Evolutionary conservation across 2,113 vertebrate species (phyloP).

Genomic region (Pagrus major): DNA sequence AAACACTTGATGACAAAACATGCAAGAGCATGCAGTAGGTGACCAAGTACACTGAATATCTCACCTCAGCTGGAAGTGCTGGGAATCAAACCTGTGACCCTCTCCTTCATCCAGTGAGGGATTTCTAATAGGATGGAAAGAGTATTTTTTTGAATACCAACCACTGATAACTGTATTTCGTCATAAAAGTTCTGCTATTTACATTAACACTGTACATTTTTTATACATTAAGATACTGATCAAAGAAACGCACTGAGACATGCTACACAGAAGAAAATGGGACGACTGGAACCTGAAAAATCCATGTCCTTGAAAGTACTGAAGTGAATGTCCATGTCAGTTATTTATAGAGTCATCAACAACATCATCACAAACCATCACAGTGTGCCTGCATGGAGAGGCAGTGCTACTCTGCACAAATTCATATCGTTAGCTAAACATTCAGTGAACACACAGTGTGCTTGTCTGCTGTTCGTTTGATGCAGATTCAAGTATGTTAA

Average conservation of each 20-base stretch:
- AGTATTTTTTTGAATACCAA: slow-evolving; percentile 31
- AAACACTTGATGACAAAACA: neutral
- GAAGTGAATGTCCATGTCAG: neutral
- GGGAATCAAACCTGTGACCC: slow-evolving; percentile 84
- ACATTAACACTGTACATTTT: neutral
- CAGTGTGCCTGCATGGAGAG: neutral
- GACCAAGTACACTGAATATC: neutral
- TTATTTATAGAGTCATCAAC: neutral
- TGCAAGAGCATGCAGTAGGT: slow-evolving; percentile 5
- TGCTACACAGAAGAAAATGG: slow-evolving; percentile 17
- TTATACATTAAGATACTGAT: neutral
- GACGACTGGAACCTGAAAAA: slow-evolving; percentile 23
- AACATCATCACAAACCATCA: neutral
- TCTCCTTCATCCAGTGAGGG: slow-evolving; percentile 83
- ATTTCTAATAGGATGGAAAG: slow-evolving; percentile 78
- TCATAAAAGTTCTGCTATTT: neutral
- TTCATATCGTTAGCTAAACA: slow-evolving; percentile 2
- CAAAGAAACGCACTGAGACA: slow-evolving; percentile 10
- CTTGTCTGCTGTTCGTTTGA: slow-evolving; percentile 6
- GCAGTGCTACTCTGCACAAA: neutral
- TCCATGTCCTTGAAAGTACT: neutral
- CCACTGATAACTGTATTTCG: neutral
- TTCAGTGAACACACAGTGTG: slow-evolving; percentile 10
- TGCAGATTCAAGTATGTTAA: slow-evolving; percentile 11
- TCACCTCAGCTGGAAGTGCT: slow-evolving; percentile 87